Conservation (phyloP, 2,113 vertebrate species). For the Polypterus bichir region DNA sequence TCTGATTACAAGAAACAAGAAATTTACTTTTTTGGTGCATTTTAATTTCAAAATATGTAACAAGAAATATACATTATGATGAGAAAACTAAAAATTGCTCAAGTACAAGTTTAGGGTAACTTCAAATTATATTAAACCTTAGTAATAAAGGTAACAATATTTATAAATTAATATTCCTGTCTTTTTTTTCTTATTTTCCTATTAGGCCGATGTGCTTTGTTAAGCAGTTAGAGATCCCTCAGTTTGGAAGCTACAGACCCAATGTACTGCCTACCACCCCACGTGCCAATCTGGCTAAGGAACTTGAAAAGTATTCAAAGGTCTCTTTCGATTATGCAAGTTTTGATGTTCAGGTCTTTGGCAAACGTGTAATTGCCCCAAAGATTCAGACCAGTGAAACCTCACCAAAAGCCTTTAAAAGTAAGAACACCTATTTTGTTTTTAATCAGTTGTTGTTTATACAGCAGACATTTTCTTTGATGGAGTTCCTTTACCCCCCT, state of each 20-base stretch:
- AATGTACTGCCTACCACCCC: constrained; percentile 76
- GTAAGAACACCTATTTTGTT: constrained; percentile 49
- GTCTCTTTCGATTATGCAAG: constrained; percentile 98
- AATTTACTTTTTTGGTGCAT: no score
- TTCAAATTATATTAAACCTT: no score
- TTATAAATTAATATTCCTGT: no score
- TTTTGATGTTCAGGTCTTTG: constrained; percentile 98
- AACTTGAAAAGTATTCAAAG: constrained; percentile 98
- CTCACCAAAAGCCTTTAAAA: constrained; percentile 98
- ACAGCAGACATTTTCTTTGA: no score
- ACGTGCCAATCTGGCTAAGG: constrained; percentile 91
- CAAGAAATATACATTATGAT: no score
- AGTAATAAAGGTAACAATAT: no score
- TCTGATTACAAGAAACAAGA: no score
- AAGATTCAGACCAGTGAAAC: constrained; percentile 94
- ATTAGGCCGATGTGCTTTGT: constrained; percentile 95
- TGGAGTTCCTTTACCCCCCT: no score
- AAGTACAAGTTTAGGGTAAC: no score
- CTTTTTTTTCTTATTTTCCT: not conserved
- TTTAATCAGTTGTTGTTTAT: no score
- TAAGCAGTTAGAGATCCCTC: constrained; percentile 92
- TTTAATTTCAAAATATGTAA: no score
- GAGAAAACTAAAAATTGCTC: no score
- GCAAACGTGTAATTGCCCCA: constrained; percentile 95
- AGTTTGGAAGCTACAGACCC: constrained; percentile 79